Conservation (phyloP, 2,113 vertebrate genomes). For the Hucho hucho region DNA sequence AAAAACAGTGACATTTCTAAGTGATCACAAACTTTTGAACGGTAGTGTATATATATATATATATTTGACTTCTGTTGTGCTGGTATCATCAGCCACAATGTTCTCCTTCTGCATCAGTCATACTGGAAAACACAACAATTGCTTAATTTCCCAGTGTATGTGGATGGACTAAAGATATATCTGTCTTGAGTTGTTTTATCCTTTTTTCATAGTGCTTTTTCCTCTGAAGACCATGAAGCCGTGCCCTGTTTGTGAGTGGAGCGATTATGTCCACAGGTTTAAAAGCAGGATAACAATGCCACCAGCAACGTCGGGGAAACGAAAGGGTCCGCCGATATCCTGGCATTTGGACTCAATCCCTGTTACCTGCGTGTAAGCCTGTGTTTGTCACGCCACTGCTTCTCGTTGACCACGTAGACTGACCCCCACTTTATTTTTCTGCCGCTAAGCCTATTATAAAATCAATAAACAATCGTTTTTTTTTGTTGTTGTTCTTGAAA, state of each 20-base stretch:
- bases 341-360: conserved; percentile 58
- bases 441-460: conserved; percentile 83
- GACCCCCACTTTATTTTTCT: conserved; percentile 75
- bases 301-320: conserved; percentile 35
- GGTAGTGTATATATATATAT: too few relatives aligned
- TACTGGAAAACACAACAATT: conserved; percentile 11
- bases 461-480: conserved; percentile 83
- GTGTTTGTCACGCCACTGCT: conserved; percentile 72
- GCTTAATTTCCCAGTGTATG: not conserved
- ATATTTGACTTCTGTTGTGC: not conserved
- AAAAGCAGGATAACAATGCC: conserved; percentile 61
- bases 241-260: conserved; percentile 56
- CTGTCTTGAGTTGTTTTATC: not conserved
- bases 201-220: not conserved
- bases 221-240: conserved; percentile 39
- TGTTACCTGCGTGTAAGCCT: conserved; percentile 71
- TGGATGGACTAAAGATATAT: not conserved
- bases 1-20: too few relatives aligned
- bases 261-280: conserved; percentile 68
- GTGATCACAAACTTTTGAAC: too few relatives aligned
- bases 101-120: conserved; percentile 15
- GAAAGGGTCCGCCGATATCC: conserved; percentile 58
- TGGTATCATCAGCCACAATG: conserved; percentile 3
- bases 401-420: conserved; percentile 64
- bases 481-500: conserved; percentile 58